Evolutionary conservation across 1,140 invertebrate genomes (phyloP), one percentile per base, ranked within the genome.

Genomic region (Macrostomum lignano): DNA sequence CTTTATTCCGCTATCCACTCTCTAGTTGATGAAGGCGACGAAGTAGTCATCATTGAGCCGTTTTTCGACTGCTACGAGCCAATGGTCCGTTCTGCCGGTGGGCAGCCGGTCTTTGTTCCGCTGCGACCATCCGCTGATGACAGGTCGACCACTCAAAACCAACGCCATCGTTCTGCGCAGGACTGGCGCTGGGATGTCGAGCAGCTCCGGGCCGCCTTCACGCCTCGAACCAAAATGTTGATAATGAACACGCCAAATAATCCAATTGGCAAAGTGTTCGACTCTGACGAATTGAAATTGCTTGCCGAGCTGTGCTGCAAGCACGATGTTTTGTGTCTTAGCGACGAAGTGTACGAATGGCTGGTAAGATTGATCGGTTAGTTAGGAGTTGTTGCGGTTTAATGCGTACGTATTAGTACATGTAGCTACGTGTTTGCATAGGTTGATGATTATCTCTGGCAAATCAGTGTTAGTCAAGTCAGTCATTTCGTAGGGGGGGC

Each of bases 321-420:
- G 50, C 71, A 78, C 65, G 72, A 96, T 54, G 70, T 74, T 4
- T 55, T 94, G 4, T 81, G 78, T 35, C 60, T 96, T 14, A 72
- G 77, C 5, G 86, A 96, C 60, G 88, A 96, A 58, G 88, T 98
- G 1, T 98, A 96, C 42, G 86, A 98, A 57, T 93, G 81, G 76
- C 67, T 96, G 43, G 72, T 81, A n/a, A n/a, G n/a, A n/a, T n/a
- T n/a, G n/a, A n/a, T n/a, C n/a, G n/a, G n/a, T n/a, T n/a, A n/a
- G n/a, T n/a, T n/a, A n/a, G n/a, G n/a, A n/a, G n/a, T n/a, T n/a
- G n/a, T n/a, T n/a, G n/a, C n/a, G n/a, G n/a, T n/a, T n/a, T n/a
- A n/a, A n/a, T n/a, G n/a, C n/a, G n/a, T n/a, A n/a, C n/a, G n/a
- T n/a, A n/a, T n/a, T n/a, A n/a, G n/a, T n/a, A n/a, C n/a, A n/a